Percentiles rank a stretch among this genome's conserved stretches.
Evolutionary conservation across 2,797 vertebrate species (phyloP).

Genomic region (Phalloptychus januarius): DNA sequence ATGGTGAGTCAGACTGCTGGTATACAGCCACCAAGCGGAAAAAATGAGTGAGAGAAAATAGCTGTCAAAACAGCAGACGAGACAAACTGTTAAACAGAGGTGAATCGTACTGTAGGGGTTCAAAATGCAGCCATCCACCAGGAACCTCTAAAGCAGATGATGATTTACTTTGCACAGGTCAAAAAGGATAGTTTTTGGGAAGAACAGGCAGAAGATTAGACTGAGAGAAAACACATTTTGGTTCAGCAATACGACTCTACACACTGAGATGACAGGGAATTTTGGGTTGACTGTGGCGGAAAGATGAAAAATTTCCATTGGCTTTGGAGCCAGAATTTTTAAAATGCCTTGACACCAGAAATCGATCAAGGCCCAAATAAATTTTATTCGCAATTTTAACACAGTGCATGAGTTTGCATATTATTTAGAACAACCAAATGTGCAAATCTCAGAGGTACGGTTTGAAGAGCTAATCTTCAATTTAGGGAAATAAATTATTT

Average conservation of each 20-base stretch:
- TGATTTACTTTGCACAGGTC: background rate
- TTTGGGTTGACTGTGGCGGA: background rate
- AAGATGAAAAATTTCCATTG: background rate
- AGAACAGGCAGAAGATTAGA: no score
- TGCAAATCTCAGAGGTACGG: background rate
- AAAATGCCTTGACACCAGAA: background rate
- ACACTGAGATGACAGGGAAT: background rate
- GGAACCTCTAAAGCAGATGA: slow-evolving; percentile 2
- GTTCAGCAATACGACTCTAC: background rate
- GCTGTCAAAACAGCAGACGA: slow-evolving; percentile 35
- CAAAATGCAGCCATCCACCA: background rate
- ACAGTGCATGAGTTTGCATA: background rate
- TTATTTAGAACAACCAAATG: background rate
- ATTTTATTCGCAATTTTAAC: background rate
- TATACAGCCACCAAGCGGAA: slow-evolving; percentile 14
- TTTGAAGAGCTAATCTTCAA: background rate
- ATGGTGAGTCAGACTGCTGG: slow-evolving; percentile 22
- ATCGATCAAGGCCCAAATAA: background rate
- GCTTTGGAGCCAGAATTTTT: background rate
- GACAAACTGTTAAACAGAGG: slow-evolving; percentile 20
- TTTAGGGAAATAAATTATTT: background rate
- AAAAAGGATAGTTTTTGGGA: background rate
- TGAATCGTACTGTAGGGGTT: slow-evolving; percentile 28
- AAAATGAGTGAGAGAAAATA: slow-evolving; percentile 6
- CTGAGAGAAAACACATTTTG: background rate